Evolutionary conservation across 2,113 vertebrate species (phyloP).

Genomic region (Phyllopteryx taeniolatus): DNA sequence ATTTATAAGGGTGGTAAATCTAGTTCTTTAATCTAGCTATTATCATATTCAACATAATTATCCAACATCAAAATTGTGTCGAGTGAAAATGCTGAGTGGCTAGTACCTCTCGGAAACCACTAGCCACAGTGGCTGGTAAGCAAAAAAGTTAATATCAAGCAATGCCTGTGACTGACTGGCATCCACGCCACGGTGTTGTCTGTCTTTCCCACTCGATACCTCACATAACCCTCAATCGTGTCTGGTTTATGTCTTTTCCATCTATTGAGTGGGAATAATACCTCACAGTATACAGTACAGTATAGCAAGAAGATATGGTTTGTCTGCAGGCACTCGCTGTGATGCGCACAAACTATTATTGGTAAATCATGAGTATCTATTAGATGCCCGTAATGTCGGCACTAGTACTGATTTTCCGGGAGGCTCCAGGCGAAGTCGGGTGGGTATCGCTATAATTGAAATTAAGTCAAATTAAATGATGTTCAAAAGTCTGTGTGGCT

Average conservation of each 20-base stretch:
- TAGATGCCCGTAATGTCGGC: not conserved
- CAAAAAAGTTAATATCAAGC: too few species aligned
- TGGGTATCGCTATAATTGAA: not conserved
- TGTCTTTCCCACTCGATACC: not conserved
- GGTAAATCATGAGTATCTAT: not conserved
- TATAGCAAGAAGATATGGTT: not conserved
- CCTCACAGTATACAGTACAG: not conserved
- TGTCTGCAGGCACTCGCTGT: not conserved
- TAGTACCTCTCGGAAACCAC: too few species aligned
- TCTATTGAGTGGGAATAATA: not conserved
- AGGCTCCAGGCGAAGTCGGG: not conserved
- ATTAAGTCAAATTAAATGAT: constrained; percentile 4
- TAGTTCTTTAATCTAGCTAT: too few species aligned
- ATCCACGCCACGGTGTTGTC: not conserved
- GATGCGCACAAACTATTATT: not conserved
- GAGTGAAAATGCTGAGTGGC: too few species aligned
- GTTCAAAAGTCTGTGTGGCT: constrained; percentile 27
- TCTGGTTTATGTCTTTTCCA: too few species aligned
- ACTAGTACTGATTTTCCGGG: not conserved
- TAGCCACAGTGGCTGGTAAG: too few species aligned
- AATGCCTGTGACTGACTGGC: too few species aligned
- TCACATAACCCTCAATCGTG: not conserved
- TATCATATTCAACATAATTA: too few species aligned
- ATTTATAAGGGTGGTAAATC: too few species aligned
- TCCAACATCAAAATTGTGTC: too few species aligned